A percentile compares a stretch with the other conserved stretches of the same genome.
These are phyloP conservation scores for Myripristis jacobus DNA, from an alignment of 2,797 vertebrate genomes.

Conservation along the genomic window DNA sequence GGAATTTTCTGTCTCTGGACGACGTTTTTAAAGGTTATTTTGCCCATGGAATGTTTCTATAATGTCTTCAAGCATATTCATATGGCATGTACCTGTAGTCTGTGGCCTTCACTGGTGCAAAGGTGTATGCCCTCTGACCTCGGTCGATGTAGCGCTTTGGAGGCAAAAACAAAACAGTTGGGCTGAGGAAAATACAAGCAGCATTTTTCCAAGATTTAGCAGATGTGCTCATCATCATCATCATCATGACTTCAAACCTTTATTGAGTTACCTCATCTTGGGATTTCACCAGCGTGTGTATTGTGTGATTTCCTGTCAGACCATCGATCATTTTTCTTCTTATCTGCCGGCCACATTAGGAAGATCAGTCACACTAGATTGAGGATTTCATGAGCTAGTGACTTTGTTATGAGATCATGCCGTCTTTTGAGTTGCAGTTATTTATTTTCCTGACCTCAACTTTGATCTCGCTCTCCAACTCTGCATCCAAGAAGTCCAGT, in stretches of 20 bases:
- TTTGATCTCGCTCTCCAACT: conserved; percentile 94
- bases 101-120: conserved; percentile 89
- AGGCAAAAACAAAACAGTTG: conserved; percentile 41
- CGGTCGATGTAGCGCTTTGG: conserved; percentile 93
- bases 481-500: conserved; percentile 96
- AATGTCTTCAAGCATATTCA: background rate
- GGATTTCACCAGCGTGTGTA: conserved; percentile 92
- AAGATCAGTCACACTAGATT: background rate
- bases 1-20: conserved; percentile 20
- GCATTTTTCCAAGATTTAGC: background rate
- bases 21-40: background rate
- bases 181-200: conserved; percentile 14
- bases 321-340: conserved; percentile 93
- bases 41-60: background rate
- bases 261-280: conserved; percentile 92
- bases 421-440: background rate
- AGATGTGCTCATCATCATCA: background rate
- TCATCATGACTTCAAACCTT: background rate
- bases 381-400: background rate
- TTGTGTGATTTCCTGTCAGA: conserved; percentile 82
- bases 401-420: conserved; percentile 4
- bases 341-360: conserved; percentile 83
- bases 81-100: conserved; percentile 91
- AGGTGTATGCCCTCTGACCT: conserved; percentile 90
- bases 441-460: conserved; percentile 82